These are phyloP conservation scores for Diuraphis noxia DNA, from an alignment of 1,140 invertebrate genomes.

Conservation along the genomic window DNA sequence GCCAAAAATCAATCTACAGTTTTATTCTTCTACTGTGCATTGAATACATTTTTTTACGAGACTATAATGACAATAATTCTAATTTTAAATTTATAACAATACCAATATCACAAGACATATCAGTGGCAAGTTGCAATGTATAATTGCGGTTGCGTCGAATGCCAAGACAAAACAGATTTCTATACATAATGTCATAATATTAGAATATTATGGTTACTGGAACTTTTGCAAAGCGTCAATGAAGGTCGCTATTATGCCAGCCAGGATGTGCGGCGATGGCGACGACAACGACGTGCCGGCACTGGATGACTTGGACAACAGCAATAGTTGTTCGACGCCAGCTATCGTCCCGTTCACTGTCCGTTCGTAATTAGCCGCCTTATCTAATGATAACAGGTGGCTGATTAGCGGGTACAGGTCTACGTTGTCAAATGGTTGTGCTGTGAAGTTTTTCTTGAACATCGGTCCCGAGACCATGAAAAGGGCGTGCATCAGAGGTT, in stretches of 20 bases:
- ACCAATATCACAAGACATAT: background rate
- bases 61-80: background rate
- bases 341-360: conserved; percentile 24
- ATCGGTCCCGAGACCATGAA: conserved; percentile 72
- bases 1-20: background rate
- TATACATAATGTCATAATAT: background rate
- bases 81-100: background rate
- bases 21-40: background rate
- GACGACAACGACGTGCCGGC: background rate
- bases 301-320: background rate
- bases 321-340: conserved; percentile 4
- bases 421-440: conserved; percentile 67
- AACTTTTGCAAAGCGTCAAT: background rate
- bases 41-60: background rate
- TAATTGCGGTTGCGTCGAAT: background rate
- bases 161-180: background rate
- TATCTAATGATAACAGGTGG: conserved; percentile 52
- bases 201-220: background rate
- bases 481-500: conserved; percentile 68
- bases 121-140: background rate
- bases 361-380: background rate
- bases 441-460: conserved; percentile 63
- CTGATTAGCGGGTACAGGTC: conserved; percentile 70
- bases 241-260: background rate
- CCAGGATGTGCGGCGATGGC: background rate